Base-by-base conservation (phyloP, 2,888 invertebrate genomes). In the Lasioglossum pauxillum region DNA sequence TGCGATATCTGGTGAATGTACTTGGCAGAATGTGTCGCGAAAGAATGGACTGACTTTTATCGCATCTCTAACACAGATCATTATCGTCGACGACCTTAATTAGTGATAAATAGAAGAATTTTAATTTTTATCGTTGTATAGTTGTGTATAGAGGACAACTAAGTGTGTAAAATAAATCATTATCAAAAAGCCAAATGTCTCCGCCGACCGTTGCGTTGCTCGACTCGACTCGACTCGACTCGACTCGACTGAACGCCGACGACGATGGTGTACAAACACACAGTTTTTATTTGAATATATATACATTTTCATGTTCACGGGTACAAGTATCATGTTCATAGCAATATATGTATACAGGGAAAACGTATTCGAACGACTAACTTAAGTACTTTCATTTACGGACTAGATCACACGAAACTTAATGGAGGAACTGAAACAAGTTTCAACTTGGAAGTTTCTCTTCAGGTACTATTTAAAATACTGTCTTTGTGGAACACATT, bases 41-140 rank as follows among this genome's bases (percentile, higher is more conserved):
- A 82, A 88, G 83, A 85, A 83, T 82, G 84, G 91, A 90, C 91
- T 91, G 90, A 91, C 82, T 88, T 41, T 90, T 87, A 86, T 87
- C 85, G 88, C 91, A 90, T 88, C 89, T 90, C 83, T 87, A 88
- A 82, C 90, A 91, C 88, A 82, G 87, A 87, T 90, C 89, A 90
- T 89, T 90, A 91, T 89, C 86, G 88, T 88, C 88, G 82, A 91
- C 80, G 88, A 90, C 81, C 83, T 90, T 91, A 90, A 86, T 90
- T 91, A 91, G 89, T 89, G 87, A 85, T 90, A 90, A 91, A 88
- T 91, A 91, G 91, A 89, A 80, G 84, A 92, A 92, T 89, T 93
- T 93, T 94, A 87, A 94, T 95, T 95, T 94, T 93, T 92, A 94
- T 95, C 93, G 94, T 95, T 95, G 94, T 95, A 95, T 95, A 95